A percentile compares a stretch with the other conserved stretches of the same genome.
These are phyloP conservation scores for Diplosoma virens DNA, from an alignment of 23 tunicate genomes.

Conservation along the genomic window DNA sequence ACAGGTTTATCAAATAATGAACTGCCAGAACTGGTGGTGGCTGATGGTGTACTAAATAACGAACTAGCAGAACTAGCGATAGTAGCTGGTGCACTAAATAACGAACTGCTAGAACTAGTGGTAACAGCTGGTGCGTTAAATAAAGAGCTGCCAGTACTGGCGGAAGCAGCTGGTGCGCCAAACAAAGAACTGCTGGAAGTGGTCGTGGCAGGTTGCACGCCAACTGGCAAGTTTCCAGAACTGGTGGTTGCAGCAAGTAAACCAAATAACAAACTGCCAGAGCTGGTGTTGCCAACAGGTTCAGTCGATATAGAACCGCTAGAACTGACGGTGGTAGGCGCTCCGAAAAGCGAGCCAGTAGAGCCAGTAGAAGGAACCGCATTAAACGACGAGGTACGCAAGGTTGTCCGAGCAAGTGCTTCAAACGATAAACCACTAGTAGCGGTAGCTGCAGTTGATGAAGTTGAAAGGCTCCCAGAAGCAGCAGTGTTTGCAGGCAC, in stretches of 20 bases:
- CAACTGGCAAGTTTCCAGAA: not conserved
- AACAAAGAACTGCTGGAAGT: conserved; percentile 4
- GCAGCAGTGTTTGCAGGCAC: too few relatives aligned
- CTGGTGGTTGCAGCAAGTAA: not conserved
- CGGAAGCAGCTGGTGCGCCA: conserved; percentile 1
- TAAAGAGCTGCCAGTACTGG: not conserved
- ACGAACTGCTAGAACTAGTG: too few relatives aligned
- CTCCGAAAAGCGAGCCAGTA: not conserved
- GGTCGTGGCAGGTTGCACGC: not conserved
- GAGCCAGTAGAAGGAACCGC: not conserved
- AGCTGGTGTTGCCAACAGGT: not conserved
- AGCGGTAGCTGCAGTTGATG: not conserved
- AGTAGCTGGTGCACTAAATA: not conserved
- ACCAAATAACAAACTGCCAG: not conserved
- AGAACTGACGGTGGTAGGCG: not conserved
- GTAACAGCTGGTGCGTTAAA: not conserved
- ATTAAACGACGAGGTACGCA: not conserved
- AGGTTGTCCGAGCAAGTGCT: not conserved
- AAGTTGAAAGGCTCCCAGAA: not conserved
- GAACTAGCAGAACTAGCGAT: too few relatives aligned
- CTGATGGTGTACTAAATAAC: too few relatives aligned
- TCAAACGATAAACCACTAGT: not conserved
- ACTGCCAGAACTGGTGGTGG: too few relatives aligned
- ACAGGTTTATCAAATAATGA: too few relatives aligned
- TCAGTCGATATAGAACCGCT: not conserved